Evolutionary conservation across 1,140 invertebrate genomes (phyloP), one percentile per base, ranked within the genome.

Genomic region (Diorhabda elongata): DNA sequence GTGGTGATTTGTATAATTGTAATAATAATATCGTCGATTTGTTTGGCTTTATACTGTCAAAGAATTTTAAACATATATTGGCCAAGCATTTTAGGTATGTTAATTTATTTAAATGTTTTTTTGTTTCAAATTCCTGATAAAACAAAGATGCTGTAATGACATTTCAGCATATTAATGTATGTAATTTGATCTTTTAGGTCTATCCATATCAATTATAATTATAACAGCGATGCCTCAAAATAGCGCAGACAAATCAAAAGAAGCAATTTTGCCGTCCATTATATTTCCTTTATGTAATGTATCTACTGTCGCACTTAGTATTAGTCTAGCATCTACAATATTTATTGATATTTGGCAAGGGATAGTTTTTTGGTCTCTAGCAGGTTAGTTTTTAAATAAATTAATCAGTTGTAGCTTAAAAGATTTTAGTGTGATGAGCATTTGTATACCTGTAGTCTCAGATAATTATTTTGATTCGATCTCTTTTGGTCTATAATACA

Each of bases 361-460:
- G 3, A 60, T 74, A 44, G 64, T 71, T 2, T 71, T 74, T 61
- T 74, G 73, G 73, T 63, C 65, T 3, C 47, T 74, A 42, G 67
- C 73, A 68, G 73, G 72, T 73, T 61, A 69, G 11, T 41, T 52
- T 42, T 26, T 1, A 26, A 26, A 26, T 26, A 1, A 26, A 26
- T 26, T 26, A 26, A 26, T 26, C 26, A 26, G 26, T 26, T 26
- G 1, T 26, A 26, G 26, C 26, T 26, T 26, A 26, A 26, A 0
- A 26, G 26, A 26, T 26, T 26, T 26, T 26, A 26, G 26, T 26
- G 26, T 26, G 26, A 26, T 26, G 11, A 11, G 11, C 11, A 11
- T 11, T 11, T 11, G 11, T 11, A 11, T 11, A 11, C 11, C 11
- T 11, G 26, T 26, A 26, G 0, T 26, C 1, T 26, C 26, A 26